Percentiles rank a stretch among this genome's conserved stretches.
Evolutionary conservation across 2,888 invertebrate genomes (phyloP).

Genomic region (Chromoteleia sp.): DNA sequence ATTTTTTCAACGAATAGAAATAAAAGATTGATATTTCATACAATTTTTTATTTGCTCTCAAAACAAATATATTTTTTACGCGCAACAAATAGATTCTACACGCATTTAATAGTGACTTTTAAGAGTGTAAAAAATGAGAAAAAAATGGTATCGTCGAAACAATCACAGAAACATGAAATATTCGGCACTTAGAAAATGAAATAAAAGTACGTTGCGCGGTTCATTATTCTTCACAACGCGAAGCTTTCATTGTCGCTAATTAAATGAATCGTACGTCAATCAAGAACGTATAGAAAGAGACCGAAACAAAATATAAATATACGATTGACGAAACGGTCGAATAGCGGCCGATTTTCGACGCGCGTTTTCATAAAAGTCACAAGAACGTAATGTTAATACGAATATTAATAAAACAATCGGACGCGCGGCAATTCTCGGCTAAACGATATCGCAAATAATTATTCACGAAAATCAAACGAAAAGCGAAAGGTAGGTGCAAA

Average conservation of each 20-base stretch:
- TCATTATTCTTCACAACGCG: neutral
- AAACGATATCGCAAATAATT: constrained; percentile 34
- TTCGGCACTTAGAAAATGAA: neutral
- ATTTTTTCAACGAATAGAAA: no score
- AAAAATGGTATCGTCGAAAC: no score
- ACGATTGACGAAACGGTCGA: neutral
- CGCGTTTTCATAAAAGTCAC: neutral
- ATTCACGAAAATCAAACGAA: neutral
- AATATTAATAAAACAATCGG: neutral
- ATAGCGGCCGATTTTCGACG: neutral
- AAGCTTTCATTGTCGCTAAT: neutral
- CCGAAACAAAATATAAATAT: neutral
- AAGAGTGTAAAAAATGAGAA: no score
- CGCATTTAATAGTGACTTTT: no score
- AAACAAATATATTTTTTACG: no score
- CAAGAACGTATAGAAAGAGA: no score
- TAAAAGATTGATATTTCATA: no score
- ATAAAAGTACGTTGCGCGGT: neutral
- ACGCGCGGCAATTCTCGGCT: constrained; percentile 2
- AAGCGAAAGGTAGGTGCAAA: constrained; percentile 40
- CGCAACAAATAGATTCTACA: no score
- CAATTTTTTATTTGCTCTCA: no score
- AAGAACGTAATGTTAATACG: neutral
- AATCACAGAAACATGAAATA: neutral
- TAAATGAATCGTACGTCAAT: no score